Evolutionary conservation across 1,140 invertebrate genomes (phyloP).

Genomic region (Chironomus tepperi): DNA sequence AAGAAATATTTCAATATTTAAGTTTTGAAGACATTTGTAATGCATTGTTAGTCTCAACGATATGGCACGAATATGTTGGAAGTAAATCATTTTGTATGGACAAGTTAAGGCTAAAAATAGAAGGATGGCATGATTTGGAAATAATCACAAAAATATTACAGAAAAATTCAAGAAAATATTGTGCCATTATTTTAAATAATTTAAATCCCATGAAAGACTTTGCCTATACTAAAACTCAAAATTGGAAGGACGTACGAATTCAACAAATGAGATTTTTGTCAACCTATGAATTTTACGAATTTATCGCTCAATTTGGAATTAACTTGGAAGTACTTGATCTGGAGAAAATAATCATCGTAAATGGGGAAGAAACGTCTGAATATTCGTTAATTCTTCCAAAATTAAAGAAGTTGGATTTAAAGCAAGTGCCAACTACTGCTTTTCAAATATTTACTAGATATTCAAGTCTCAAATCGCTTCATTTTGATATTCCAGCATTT

Average conservation of each 20-base stretch:
- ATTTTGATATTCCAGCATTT: neutral
- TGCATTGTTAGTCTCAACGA: neutral
- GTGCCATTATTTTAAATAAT: neutral
- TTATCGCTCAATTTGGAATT: neutral
- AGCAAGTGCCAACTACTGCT: neutral
- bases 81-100: neutral
- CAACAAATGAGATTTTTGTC: neutral
- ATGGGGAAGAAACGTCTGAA: neutral
- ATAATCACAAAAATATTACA: neutral
- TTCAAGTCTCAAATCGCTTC: neutral
- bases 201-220: neutral
- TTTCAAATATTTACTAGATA: neutral
- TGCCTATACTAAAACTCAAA: neutral
- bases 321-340: neutral
- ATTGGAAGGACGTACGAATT: neutral
- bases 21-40: neutral
- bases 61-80: neutral
- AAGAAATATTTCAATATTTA: neutral
- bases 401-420: neutral
- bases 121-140: conserved; percentile 17
- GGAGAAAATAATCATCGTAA: neutral
- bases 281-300: neutral
- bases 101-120: neutral
- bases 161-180: neutral
- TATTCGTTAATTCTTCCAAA: neutral